Conservation (phyloP, 2,113 vertebrate genomes). For the Neogobius melanostomus region DNA sequence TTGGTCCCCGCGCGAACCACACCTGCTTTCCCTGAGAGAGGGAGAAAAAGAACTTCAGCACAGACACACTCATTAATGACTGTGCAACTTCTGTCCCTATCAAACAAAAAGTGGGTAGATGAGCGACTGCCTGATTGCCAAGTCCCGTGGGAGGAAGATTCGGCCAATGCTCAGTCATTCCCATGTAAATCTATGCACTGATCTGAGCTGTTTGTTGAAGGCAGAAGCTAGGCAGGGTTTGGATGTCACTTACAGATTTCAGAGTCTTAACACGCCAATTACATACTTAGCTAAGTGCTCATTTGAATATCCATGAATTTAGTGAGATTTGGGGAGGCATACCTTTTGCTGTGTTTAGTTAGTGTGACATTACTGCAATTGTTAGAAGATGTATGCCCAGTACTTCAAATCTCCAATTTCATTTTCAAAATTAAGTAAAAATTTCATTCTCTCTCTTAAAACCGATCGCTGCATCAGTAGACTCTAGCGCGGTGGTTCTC, state of each 20-base stretch:
- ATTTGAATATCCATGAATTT: too few relatives aligned
- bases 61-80: slow-evolving; percentile 47
- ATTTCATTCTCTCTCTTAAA: neutral
- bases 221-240: neutral
- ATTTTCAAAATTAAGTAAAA: too few relatives aligned
- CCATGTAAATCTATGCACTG: neutral
- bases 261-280: too few relatives aligned
- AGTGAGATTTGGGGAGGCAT: too few relatives aligned
- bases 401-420: too few relatives aligned
- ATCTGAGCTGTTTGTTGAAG: slow-evolving; percentile 15
- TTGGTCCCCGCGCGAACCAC: slow-evolving; percentile 34
- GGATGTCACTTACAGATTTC: too few relatives aligned
- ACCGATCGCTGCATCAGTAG: slow-evolving; percentile 8
- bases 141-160: slow-evolving; percentile 34
- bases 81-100: slow-evolving; percentile 38
- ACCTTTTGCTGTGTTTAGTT: too few relatives aligned
- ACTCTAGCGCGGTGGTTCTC: too few relatives aligned
- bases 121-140: slow-evolving; percentile 30
- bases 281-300: too few relatives aligned
- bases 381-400: too few relatives aligned
- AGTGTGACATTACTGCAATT: too few relatives aligned
- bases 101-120: slow-evolving; percentile 38
- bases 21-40: slow-evolving; percentile 45
- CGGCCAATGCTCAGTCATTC: slow-evolving; percentile 10
- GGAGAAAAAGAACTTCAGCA: neutral